Evolutionary conservation across 2,888 invertebrate genomes (phyloP).

Genomic region (Lepidochrysops patricia): DNA sequence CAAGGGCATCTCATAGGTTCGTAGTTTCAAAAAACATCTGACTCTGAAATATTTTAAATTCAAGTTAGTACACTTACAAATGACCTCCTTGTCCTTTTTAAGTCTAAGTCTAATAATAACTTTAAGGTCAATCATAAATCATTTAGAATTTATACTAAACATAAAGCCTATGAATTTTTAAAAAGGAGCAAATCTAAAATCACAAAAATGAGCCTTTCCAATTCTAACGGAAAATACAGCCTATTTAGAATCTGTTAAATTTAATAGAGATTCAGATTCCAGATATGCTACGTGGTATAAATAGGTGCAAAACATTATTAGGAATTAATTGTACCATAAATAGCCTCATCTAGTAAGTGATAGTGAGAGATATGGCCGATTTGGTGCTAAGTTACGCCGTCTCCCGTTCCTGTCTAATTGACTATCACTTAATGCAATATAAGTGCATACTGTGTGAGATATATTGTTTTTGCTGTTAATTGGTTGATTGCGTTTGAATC

Average conservation of each 20-base stretch:
- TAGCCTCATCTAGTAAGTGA: conserved; percentile 8
- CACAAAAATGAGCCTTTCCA: background rate
- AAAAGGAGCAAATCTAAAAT: no score
- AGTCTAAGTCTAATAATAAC: no score
- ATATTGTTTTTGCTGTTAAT: background rate
- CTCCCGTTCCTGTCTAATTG: conserved; percentile 6
- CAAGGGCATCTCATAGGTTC: no score
- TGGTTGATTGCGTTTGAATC: background rate
- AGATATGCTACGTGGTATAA: background rate
- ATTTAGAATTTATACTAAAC: no score
- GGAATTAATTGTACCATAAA: conserved; percentile 7
- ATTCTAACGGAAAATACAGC: background rate
- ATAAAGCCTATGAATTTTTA: background rate
- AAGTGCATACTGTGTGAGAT: background rate
- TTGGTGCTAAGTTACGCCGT: conserved; percentile 4
- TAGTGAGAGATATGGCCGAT: conserved; percentile 7
- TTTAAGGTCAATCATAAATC: no score
- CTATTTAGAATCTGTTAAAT: background rate
- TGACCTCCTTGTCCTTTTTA: no score
- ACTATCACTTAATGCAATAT: conserved; percentile 1
- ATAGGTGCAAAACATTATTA: background rate
- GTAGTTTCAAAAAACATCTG: no score
- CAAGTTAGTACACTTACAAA: no score
- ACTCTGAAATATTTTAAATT: no score
- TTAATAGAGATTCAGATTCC: background rate